Conservation (phyloP, 1,140 invertebrate species). For the Dryas iulia region DNA sequence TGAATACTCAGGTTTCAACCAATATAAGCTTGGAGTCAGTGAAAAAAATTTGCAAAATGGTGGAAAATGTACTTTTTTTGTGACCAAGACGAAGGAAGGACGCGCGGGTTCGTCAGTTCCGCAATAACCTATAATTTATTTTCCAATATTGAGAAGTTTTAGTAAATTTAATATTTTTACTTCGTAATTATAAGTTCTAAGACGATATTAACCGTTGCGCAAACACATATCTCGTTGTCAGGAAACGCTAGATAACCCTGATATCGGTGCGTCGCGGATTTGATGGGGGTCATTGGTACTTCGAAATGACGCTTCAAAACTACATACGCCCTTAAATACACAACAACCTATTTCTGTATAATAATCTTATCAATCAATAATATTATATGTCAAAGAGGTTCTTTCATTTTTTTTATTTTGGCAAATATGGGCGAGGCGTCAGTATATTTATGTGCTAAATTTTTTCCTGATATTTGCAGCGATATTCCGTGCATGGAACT, state of each 20-base stretch:
- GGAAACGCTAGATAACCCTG: conserved; percentile 33
- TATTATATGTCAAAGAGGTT: background rate
- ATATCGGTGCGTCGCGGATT: conserved; percentile 28
- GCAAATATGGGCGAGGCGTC: background rate
- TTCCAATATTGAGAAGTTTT: too few species aligned
- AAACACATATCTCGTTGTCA: conserved; percentile 29
- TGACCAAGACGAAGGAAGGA: too few species aligned
- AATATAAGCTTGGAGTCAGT: too few species aligned
- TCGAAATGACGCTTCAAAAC: background rate
- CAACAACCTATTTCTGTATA: background rate
- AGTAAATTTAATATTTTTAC: too few species aligned
- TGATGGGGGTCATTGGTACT: conserved; percentile 25
- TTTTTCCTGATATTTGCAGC: too few species aligned
- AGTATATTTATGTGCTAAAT: background rate
- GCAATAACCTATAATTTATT: too few species aligned
- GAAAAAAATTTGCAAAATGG: too few species aligned
- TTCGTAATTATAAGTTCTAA: background rate
- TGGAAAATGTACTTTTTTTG: too few species aligned
- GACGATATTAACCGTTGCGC: conserved; percentile 15
- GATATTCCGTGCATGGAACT: too few species aligned
- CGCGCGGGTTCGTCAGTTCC: too few species aligned
- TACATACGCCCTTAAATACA: background rate
- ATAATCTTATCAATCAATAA: background rate
- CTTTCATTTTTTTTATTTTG: background rate
- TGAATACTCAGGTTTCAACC: too few species aligned